These are phyloP conservation scores for Hyles lineata DNA, from an alignment of 2,888 invertebrate species.

Conservation along the genomic window DNA sequence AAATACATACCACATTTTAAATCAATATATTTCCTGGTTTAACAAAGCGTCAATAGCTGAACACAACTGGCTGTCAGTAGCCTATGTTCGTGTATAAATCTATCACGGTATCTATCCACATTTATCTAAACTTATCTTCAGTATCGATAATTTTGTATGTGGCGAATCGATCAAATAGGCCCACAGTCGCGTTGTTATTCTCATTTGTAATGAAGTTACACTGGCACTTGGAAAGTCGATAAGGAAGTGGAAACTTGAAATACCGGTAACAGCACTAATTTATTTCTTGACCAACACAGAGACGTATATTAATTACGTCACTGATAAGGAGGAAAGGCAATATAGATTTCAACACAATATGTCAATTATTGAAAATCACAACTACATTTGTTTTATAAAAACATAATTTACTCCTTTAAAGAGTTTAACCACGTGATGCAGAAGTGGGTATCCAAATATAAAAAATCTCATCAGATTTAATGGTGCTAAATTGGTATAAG, in stretches of 20 bases:
- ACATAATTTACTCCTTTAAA: too few species aligned
- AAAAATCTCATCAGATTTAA: too few species aligned
- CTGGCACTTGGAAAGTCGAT: not conserved
- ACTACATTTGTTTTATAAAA: too few species aligned
- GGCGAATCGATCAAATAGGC: not conserved
- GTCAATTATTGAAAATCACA: too few species aligned
- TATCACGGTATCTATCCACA: not conserved
- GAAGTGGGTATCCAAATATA: too few species aligned
- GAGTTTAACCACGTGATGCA: too few species aligned
- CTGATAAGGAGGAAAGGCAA: too few species aligned
- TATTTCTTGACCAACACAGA: not conserved
- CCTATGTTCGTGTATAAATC: constrained; percentile 14
- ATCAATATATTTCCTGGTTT: not conserved
- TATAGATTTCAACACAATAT: too few species aligned
- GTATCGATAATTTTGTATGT: constrained; percentile 2
- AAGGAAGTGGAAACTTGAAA: not conserved
- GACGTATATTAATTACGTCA: too few species aligned
- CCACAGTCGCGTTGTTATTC: not conserved
- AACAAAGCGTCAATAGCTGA: constrained; percentile 9
- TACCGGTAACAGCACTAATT: not conserved
- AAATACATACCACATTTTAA: constrained; percentile 31
- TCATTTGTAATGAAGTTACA: not conserved
- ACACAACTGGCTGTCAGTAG: constrained; percentile 15
- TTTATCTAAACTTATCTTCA: constrained; percentile 14
- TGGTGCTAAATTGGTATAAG: too few species aligned